phyloP scores from a whole-genome alignment of 2,888 invertebrate genomes.

The Cantharis nigra region DNA sequence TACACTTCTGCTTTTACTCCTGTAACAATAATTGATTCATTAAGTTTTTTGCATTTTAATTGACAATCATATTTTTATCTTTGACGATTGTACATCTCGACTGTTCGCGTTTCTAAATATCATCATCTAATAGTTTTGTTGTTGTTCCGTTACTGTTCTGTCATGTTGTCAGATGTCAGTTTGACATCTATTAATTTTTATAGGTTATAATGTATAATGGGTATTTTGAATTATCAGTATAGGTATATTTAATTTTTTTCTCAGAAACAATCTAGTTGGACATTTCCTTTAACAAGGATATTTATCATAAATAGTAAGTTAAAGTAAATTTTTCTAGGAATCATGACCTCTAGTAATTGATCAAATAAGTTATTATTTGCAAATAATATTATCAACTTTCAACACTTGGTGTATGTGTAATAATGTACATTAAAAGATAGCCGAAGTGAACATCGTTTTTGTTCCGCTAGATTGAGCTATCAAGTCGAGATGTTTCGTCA shows the following conservation, averaged over 20 bases:
- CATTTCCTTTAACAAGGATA: no score
- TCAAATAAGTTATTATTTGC: neutral
- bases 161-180: no score
- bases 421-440: neutral
- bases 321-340: neutral
- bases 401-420: neutral
- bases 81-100: neutral
- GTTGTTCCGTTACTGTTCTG: no score
- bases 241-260: no score
- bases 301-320: no score
- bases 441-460: neutral
- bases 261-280: no score
- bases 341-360: neutral
- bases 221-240: no score
- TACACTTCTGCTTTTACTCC: slow-evolving; percentile 90
- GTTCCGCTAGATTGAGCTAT: neutral
- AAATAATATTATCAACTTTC: neutral
- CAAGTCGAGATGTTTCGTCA: neutral
- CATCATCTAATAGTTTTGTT: no score
- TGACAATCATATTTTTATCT: neutral
- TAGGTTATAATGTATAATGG: no score
- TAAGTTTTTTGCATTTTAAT: neutral
- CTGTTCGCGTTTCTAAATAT: no score
- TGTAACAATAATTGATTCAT: slow-evolving; percentile 56
- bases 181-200: no score